phyloP scores from a whole-genome alignment of 2,888 invertebrate genomes.

The Aphrophora alni region DNA sequence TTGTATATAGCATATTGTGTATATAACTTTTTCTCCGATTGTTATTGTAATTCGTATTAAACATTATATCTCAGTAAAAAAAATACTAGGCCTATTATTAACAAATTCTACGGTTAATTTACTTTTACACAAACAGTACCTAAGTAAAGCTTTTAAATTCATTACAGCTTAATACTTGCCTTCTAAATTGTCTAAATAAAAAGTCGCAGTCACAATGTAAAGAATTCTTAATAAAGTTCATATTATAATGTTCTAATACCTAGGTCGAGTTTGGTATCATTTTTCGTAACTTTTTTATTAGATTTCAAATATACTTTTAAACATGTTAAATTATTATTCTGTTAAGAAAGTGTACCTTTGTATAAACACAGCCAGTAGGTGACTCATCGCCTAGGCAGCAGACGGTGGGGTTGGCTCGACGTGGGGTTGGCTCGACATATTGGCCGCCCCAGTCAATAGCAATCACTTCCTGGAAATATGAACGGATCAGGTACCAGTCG shows the following conservation, averaged over 20 bases:
- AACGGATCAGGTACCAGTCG: no score
- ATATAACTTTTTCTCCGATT: slow-evolving; percentile 13
- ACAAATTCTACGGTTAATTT: slow-evolving; percentile 18
- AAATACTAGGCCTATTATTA: neutral
- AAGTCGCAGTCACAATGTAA: slow-evolving; percentile 12
- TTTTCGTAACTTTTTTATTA: no score
- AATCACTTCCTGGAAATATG: no score
- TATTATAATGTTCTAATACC: neutral
- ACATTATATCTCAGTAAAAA: slow-evolving; percentile 9
- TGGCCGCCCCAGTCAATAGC: no score
- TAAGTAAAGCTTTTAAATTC: slow-evolving; percentile 22
- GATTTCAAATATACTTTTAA: no score
- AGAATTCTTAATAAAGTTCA: slow-evolving; percentile 10
- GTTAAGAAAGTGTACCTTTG: no score
- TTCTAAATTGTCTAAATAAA: slow-evolving; percentile 18
- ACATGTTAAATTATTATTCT: no score
- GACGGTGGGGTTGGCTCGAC: no score
- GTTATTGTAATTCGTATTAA: slow-evolving; percentile 16
- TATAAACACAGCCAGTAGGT: no score
- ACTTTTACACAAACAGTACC: slow-evolving; percentile 16
- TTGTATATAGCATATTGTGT: neutral
- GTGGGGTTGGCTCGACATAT: no score
- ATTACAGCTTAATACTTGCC: slow-evolving; percentile 16
- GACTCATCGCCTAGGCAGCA: no score
- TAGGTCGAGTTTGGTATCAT: no score